These are phyloP conservation scores for Schizotus pectinicornis DNA, from an alignment of 2,888 invertebrate genomes.

Conservation along the genomic window DNA sequence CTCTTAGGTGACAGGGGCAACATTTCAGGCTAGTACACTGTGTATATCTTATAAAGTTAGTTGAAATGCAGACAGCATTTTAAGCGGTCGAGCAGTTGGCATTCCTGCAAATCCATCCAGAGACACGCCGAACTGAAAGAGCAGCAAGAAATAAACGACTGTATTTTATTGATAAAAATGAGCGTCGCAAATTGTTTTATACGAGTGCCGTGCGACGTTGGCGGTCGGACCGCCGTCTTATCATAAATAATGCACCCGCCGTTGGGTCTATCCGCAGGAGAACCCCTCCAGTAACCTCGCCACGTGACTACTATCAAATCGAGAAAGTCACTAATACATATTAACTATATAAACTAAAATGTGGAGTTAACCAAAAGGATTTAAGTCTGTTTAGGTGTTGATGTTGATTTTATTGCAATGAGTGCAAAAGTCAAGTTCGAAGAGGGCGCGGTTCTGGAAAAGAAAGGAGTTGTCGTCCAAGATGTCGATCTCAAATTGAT, in stretches of 20 bases:
- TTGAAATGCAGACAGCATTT: constrained; percentile 46
- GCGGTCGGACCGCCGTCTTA: constrained; percentile 45
- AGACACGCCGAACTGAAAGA: constrained; percentile 20
- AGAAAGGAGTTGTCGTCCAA: constrained; percentile 4
- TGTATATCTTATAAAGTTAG: constrained; percentile 31
- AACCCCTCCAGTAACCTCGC: no score
- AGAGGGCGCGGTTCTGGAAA: background rate
- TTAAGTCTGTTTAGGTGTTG: no score
- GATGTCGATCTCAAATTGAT: constrained; percentile 38
- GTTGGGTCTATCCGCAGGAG: background rate
- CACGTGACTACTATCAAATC: no score
- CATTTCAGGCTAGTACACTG: no score
- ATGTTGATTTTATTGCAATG: background rate
- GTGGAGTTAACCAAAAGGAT: no score
- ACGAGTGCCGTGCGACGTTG: constrained; percentile 53
- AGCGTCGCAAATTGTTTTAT: constrained; percentile 57
- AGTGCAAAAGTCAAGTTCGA: background rate
- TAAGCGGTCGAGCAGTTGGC: constrained; percentile 27
- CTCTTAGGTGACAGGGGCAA: no score
- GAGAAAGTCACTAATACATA: no score
- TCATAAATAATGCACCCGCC: constrained; percentile 52
- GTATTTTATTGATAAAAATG: constrained; percentile 57
- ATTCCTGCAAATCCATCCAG: constrained; percentile 38
- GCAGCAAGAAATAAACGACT: constrained; percentile 48
- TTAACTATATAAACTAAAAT: no score